Evolutionary conservation across 2,113 vertebrate species (phyloP).

Genomic region (Misgurnus anguillicaudatus): DNA sequence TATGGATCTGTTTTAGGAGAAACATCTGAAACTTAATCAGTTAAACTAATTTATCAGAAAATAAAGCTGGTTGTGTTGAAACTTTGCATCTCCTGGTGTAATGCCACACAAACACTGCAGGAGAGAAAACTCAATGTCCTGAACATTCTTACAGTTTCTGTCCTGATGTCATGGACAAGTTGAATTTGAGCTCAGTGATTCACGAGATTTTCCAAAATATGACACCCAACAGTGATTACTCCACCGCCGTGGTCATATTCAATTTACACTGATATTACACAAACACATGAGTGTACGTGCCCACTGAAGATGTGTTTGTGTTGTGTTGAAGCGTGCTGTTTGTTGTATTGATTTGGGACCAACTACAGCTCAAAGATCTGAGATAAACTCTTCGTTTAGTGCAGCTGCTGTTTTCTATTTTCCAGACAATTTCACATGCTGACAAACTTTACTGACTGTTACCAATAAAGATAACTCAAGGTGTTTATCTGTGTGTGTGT

Average conservation of each 20-base stretch:
- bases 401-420: constrained; percentile 13
- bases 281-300: background rate
- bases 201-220: constrained; percentile 9
- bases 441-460: background rate
- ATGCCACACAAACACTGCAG: background rate
- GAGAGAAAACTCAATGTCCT: background rate
- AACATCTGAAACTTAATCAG: no score
- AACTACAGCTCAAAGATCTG: background rate
- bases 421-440: background rate
- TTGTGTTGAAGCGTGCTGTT: background rate
- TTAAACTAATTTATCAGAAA: no score
- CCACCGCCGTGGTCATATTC: background rate
- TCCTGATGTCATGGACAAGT: background rate
- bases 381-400: background rate
- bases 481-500: constrained; percentile 9
- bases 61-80: no score
- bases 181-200: constrained; percentile 12
- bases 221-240: background rate
- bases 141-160: background rate
- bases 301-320: background rate
- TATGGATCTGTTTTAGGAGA: no score
- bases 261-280: background rate
- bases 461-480: background rate
- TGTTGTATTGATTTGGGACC: constrained; percentile 6
- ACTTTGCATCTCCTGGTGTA: no score